Base-by-base conservation (phyloP, 2,797 vertebrate genomes). In the Peromyscus eremicus region DNA sequence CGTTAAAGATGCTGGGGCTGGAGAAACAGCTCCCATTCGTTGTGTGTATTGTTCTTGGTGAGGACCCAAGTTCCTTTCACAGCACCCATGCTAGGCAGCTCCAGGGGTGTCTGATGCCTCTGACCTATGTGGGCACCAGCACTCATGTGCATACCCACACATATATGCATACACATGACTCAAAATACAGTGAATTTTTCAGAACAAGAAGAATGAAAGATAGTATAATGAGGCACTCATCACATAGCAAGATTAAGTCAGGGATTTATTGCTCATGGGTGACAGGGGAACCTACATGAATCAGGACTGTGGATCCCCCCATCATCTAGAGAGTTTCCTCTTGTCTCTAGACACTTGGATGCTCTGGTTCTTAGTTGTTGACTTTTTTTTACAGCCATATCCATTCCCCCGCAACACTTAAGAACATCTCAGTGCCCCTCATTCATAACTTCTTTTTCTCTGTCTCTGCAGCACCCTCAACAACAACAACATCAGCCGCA, bases 401-500 rank as follows among this genome's bases (percentile, higher is more conserved):
- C 11, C 6, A 19, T 8, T 3, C 21, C 27, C 25, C 9, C 12
- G 40, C 60, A 62, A 19, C 6, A 27, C 52, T 60, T 29, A 2
- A 34, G 62, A 70, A 46, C 23, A 0, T 46, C 37, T 21, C 8
- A 21, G 34, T 60, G 1, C 34, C n/a, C 60, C 57, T 77, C 27
- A 37, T 0, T 98, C 92, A 52, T 97, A 17, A 76, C 70, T 96
- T 62, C 97, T 97, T 62, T 95, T 66, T 97, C 64, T 98, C n/a
- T 82, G 9, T 98, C 89, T 84, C 97, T 49, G 34, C 98, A 99
- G 99, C 97, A 99, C 99, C 64, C 99, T 99, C 99, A 99, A 99
- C 99, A 99, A 99, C 98, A 99, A 99, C 99, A 99, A 99, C 99
- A 99, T 99, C 98, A 99, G 99, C 95, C 99, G 99, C 98, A 99